phyloP scores from a whole-genome alignment of 2,888 invertebrate species.

The Muscina levida region DNA sequence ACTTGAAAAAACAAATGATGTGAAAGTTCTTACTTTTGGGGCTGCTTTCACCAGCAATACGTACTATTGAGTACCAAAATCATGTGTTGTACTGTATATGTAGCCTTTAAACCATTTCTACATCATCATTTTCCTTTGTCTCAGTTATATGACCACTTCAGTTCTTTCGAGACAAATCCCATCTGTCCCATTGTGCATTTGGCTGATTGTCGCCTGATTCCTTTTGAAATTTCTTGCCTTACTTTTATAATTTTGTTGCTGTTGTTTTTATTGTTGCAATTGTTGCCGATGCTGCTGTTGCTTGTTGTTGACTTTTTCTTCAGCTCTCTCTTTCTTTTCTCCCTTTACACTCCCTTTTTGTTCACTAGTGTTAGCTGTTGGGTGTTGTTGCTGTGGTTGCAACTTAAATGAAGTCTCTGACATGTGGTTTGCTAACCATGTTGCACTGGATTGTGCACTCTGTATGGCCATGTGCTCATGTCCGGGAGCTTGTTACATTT shows the following conservation, averaged over 20 bases:
- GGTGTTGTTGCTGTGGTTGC: conserved; percentile 61
- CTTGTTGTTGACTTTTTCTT: conserved; percentile 24
- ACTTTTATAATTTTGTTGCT: no score
- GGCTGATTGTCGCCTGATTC: conserved; percentile 24
- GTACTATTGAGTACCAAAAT: no score
- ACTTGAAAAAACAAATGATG: no score
- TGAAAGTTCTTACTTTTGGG: no score
- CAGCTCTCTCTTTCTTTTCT: conserved; percentile 2
- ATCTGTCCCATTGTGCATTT: conserved; percentile 48
- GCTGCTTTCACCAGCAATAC: no score
- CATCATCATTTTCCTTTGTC: no score
- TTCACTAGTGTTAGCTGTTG: conserved; percentile 51
- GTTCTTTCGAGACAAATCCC: no score
- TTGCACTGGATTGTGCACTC: conserved; percentile 32
- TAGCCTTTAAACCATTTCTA: no score
- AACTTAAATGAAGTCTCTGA: conserved; percentile 65
- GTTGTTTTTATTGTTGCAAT: conserved; percentile 25
- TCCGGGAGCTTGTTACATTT: not conserved
- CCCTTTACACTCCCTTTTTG: conserved; percentile 24
- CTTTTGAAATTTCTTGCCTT: conserved; percentile 26
- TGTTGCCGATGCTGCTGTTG: conserved; percentile 24
- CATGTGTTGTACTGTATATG: no score
- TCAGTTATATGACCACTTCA: no score
- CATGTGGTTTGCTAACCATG: conserved; percentile 60
- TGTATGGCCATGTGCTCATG: not conserved